These are phyloP conservation scores for Pteronotus mesoamericanus DNA, from an alignment of 2,797 vertebrate genomes.

Conservation along the genomic window DNA sequence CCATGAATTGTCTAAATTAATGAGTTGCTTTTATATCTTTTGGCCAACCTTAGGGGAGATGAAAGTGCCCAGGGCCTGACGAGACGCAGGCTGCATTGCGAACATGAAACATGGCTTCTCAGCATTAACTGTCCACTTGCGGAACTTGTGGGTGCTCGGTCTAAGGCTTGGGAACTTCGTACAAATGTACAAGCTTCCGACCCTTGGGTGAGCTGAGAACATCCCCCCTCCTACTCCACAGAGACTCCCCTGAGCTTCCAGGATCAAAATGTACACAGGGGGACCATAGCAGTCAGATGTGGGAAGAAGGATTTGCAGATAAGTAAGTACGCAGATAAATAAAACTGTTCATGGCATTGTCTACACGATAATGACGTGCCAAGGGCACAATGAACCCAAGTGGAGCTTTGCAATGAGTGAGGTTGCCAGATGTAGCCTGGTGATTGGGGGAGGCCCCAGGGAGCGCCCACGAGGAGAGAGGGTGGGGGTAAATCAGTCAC, in stretches of 20 bases:
- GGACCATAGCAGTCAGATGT: background rate
- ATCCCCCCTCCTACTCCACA: background rate
- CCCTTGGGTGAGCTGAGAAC: too few relatives aligned
- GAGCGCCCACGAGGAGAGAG: constrained; percentile 16
- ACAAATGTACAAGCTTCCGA: too few relatives aligned
- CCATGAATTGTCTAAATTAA: background rate
- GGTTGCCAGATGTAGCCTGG: constrained; percentile 50
- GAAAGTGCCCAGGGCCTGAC: background rate
- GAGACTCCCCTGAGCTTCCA: background rate
- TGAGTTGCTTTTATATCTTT: background rate
- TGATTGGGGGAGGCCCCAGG: constrained; percentile 7
- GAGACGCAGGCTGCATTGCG: background rate
- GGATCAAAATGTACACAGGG: background rate
- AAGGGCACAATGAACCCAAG: background rate
- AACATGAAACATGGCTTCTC: background rate
- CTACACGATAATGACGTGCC: background rate
- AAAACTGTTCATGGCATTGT: background rate
- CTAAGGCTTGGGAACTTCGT: background rate
- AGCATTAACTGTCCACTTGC: background rate
- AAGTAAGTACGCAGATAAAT: constrained; percentile 42
- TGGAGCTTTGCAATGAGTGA: background rate
- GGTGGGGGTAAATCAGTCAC: constrained; percentile 12
- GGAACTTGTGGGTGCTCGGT: background rate
- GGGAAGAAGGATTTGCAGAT: constrained; percentile 26
- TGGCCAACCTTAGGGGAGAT: background rate